These are phyloP conservation scores for Dendrolimus kikuchii DNA, from an alignment of 1,140 invertebrate species.

Conservation along the genomic window DNA sequence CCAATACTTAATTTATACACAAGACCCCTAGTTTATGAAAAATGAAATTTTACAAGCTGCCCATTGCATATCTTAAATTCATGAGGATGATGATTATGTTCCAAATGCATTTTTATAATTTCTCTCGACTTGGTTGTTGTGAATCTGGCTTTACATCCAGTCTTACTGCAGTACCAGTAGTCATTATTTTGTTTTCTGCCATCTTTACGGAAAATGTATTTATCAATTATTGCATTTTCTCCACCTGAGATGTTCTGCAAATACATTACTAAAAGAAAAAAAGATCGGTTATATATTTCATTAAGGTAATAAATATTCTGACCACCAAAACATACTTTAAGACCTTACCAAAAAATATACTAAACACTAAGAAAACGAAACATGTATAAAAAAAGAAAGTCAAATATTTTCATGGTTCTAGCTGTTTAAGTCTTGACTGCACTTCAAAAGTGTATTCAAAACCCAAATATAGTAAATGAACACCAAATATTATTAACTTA, in stretches of 20 bases:
- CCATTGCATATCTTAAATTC: not conserved
- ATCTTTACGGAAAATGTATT: constrained; percentile 18
- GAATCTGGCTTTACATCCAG: constrained; percentile 18
- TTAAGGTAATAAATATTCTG: not conserved
- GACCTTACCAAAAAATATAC: too few relatives aligned
- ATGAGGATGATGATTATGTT: constrained; percentile 14
- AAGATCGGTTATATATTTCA: not conserved
- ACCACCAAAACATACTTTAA: too few relatives aligned
- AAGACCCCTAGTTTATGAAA: too few relatives aligned
- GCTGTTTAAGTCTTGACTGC: too few relatives aligned
- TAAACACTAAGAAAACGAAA: too few relatives aligned
- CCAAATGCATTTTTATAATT: constrained; percentile 6
- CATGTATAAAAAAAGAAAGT: too few relatives aligned
- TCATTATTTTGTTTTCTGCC: constrained; percentile 1
- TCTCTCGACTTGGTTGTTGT: constrained; percentile 9
- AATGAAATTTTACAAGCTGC: constrained; percentile 1
- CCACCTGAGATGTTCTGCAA: constrained; percentile 15
- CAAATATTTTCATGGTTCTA: too few relatives aligned
- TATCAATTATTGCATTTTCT: constrained; percentile 19
- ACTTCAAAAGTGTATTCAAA: too few relatives aligned
- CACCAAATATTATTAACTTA: too few relatives aligned
- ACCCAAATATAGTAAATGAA: too few relatives aligned
- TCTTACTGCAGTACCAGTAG: constrained; percentile 17
- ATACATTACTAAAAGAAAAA: constrained; percentile 4
- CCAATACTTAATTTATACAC: too few relatives aligned